Conservation (phyloP, 35 echinoderm and acorn worm species). For the Stichopus chloronotus region DNA sequence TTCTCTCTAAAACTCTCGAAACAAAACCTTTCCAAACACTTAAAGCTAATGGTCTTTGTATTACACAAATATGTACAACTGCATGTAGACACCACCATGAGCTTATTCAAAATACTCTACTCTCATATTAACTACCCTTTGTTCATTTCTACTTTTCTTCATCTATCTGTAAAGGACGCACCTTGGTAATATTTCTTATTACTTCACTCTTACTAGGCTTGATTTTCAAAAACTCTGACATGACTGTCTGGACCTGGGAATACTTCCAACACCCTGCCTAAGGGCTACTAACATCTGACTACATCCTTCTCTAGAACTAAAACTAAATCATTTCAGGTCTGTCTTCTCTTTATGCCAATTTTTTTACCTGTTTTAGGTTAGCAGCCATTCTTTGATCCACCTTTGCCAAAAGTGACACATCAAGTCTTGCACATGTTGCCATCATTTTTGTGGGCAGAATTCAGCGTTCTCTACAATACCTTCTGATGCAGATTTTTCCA, state of each 20-base stretch:
- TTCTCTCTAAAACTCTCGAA: not conserved
- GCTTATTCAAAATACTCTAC: not conserved
- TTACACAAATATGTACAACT: not conserved
- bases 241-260: constrained; percentile 37
- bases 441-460: constrained; percentile 38
- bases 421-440: constrained; percentile 44
- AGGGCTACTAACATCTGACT: constrained; percentile 34
- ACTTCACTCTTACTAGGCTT: constrained; percentile 13
- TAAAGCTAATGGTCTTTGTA: not conserved
- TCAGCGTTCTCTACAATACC: constrained; percentile 12
- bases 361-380: not conserved
- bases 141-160: not conserved
- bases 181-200: constrained; percentile 53
- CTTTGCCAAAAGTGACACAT: constrained; percentile 61
- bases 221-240: constrained; percentile 46
- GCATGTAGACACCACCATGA: not conserved
- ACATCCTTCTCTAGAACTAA: constrained; percentile 11
- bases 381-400: constrained; percentile 37
- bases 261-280: constrained; percentile 34
- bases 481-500: constrained; percentile 30
- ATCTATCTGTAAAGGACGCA: constrained; percentile 30
- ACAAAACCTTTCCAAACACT: not conserved
- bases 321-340: constrained; percentile 48
- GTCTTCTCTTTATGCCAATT: constrained; percentile 16
- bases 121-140: not conserved